These are phyloP conservation scores for Drosophila erecta DNA, from an alignment of 1,140 invertebrate species.

Conservation along the genomic window DNA sequence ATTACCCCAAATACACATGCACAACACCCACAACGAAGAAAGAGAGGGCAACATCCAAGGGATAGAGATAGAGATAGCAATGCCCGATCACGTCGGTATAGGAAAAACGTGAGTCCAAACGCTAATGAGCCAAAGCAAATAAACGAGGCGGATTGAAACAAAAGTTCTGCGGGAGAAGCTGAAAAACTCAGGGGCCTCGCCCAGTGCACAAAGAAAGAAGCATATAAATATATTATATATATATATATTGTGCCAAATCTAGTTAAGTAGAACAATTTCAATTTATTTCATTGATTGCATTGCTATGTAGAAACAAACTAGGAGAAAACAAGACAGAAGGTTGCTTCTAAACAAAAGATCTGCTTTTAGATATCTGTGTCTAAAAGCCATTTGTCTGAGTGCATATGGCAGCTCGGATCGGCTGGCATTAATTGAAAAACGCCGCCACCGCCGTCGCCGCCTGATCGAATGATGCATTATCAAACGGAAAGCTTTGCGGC, in stretches of 20 bases:
- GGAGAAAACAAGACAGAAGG: no score
- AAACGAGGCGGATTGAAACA: constrained; percentile 46
- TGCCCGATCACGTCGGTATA: constrained; percentile 25
- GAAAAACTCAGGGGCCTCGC: constrained; percentile 15
- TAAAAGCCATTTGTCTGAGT: constrained; percentile 15
- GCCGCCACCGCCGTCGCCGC: constrained; percentile 31
- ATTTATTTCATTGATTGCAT: no score
- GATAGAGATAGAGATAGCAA: constrained; percentile 7
- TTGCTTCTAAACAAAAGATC: background rate
- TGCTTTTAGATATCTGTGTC: background rate
- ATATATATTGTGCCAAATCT: no score
- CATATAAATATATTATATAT: background rate
- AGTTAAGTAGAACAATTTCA: no score
- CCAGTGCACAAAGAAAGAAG: constrained; percentile 6
- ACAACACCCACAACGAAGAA: constrained; percentile 23
- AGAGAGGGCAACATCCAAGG: background rate
- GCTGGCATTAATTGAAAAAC: constrained; percentile 38
- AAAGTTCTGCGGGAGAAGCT: constrained; percentile 30
- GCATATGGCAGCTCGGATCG: constrained; percentile 15
- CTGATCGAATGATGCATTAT: constrained; percentile 53
- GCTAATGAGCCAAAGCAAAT: constrained; percentile 65
- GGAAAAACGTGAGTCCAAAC: constrained; percentile 64
- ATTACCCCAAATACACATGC: constrained; percentile 43
- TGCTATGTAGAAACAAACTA: no score
- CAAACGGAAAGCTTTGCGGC: constrained; percentile 40